A percentile compares a stretch with the other conserved stretches of the same genome.
These are phyloP conservation scores for Lepisosteus oculatus DNA, from an alignment of 2,113 vertebrate species.

Conservation along the genomic window DNA sequence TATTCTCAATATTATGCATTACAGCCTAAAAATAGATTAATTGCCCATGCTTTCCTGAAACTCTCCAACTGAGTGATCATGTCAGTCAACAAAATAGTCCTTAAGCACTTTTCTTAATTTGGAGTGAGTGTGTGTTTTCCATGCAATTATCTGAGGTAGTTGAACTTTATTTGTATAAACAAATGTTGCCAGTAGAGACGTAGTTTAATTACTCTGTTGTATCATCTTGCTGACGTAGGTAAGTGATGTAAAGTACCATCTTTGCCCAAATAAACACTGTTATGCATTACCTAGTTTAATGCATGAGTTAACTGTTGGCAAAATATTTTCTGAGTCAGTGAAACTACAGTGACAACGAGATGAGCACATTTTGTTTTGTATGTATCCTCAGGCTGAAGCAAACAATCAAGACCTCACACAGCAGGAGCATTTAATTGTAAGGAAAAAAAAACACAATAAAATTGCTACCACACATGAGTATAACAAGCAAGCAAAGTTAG, in stretches of 20 bases:
- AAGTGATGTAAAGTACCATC: constrained; percentile 28
- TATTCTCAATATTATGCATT: too few species aligned
- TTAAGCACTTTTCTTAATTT: too few species aligned
- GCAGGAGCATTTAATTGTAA: constrained; percentile 49
- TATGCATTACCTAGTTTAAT: constrained; percentile 10
- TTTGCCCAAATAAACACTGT: constrained; percentile 30
- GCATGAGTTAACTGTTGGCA: constrained; percentile 28
- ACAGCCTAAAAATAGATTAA: too few species aligned
- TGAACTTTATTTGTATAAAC: constrained; percentile 31
- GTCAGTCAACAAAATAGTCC: too few species aligned
- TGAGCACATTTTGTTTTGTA: constrained; percentile 4
- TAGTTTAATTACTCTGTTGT: constrained; percentile 26
- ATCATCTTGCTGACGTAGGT: constrained; percentile 22
- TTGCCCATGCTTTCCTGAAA: too few species aligned
- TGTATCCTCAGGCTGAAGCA: constrained; percentile 53
- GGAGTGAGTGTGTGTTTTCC: too few species aligned
- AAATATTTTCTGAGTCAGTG: constrained; percentile 49
- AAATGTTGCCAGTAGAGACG: constrained; percentile 32
- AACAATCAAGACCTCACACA: constrained; percentile 67
- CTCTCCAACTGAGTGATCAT: too few species aligned
- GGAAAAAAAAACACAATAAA: constrained; percentile 50
- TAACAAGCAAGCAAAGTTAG: constrained; percentile 72
- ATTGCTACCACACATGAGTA: constrained; percentile 62
- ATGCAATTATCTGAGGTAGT: too few species aligned
- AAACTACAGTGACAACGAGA: constrained; percentile 41